phyloP scores from a whole-genome alignment of 2,113 vertebrate species.

The Psilopogon haemacephalus region DNA sequence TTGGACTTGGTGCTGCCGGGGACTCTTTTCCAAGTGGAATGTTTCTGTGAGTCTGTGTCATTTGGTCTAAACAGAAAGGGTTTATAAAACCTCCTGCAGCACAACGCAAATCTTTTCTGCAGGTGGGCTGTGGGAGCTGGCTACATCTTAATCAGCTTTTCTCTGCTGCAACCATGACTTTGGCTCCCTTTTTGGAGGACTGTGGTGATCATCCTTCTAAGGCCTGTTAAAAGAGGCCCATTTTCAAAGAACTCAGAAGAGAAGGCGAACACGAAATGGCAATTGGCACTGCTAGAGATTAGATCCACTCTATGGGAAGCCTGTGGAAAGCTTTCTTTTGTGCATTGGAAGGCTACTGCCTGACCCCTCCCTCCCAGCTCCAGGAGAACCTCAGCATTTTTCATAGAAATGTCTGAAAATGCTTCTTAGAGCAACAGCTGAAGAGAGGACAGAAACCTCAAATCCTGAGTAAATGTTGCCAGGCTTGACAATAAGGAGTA shows the following conservation, averaged over 20 bases:
- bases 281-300: background rate
- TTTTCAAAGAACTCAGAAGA: background rate
- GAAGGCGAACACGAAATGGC: background rate
- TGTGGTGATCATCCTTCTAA: background rate
- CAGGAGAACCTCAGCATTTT: background rate
- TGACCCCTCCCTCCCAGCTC: background rate
- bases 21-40: too few species aligned
- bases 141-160: background rate
- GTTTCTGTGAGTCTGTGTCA: too few species aligned
- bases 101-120: background rate
- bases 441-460: background rate
- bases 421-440: background rate
- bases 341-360: background rate
- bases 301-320: background rate
- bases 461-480: background rate
- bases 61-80: background rate
- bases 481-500: background rate
- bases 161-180: background rate
- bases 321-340: background rate
- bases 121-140: background rate
- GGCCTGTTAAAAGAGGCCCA: background rate
- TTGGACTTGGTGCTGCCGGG: too few species aligned
- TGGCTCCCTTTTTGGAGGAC: background rate
- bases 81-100: background rate
- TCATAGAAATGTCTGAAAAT: background rate